phyloP scores from a whole-genome alignment of 2,888 invertebrate genomes.

The Podotricha telesiphe region DNA sequence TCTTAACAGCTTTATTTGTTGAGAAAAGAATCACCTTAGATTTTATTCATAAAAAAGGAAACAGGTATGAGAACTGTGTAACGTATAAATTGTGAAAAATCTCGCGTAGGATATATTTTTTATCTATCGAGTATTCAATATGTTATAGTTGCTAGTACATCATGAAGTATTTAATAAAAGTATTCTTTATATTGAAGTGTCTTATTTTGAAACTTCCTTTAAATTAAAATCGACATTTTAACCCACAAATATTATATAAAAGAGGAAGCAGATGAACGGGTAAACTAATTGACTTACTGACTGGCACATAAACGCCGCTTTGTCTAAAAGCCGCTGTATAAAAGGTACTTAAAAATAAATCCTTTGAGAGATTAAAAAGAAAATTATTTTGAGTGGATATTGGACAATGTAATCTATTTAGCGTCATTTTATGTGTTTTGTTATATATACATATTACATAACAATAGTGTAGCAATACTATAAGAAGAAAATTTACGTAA shows the following conservation, averaged over 20 bases:
- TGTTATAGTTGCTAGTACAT: slow-evolving; percentile 7
- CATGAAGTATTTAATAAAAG: not conserved
- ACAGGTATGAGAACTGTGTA: not conserved
- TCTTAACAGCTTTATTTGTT: too few relatives aligned
- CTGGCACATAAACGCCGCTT: not conserved
- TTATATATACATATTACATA: too few relatives aligned
- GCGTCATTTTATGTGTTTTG: too few relatives aligned
- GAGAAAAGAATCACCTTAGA: too few relatives aligned
- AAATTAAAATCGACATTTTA: slow-evolving; percentile 6
- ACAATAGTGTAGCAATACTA: too few relatives aligned
- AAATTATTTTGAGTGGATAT: too few relatives aligned
- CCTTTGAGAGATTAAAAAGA: not conserved
- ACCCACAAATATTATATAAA: not conserved
- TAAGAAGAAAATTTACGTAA: too few relatives aligned
- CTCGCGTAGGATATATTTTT: too few relatives aligned
- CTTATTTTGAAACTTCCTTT: not conserved
- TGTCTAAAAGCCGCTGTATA: not conserved
- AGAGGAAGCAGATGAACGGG: not conserved
- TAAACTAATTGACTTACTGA: slow-evolving; percentile 8
- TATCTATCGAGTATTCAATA: not conserved
- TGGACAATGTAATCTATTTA: too few relatives aligned
- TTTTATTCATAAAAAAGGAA: too few relatives aligned
- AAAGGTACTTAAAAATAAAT: not conserved
- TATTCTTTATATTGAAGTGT: not conserved
- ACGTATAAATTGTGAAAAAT: too few relatives aligned